A percentile compares a stretch with the other conserved stretches of the same genome.
Evolutionary conservation across 2,888 invertebrate species (phyloP).

Genomic region (Drosophila parthenogenetica): DNA sequence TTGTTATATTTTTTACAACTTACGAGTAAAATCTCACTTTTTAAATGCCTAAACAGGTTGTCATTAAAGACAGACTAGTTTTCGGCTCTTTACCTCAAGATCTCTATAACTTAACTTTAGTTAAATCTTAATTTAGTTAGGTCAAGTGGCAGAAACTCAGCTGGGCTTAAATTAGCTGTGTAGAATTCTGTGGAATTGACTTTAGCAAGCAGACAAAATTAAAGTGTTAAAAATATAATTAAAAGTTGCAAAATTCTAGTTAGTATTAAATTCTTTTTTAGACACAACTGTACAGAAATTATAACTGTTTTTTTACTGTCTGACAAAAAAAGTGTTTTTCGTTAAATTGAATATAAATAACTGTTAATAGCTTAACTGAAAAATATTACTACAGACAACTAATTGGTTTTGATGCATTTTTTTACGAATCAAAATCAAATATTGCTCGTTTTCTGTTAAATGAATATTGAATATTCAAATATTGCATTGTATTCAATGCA

Average conservation of each 20-base stretch:
- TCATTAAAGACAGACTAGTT: background rate
- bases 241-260: background rate
- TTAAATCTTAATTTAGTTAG: background rate
- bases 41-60: conserved; percentile 2
- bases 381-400: background rate
- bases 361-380: background rate
- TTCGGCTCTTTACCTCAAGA: background rate
- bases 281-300: too few relatives aligned
- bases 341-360: background rate
- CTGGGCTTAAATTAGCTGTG: background rate
- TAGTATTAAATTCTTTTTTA: background rate
- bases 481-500: conserved; percentile 38
- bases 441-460: conserved; percentile 34
- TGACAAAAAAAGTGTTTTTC: background rate
- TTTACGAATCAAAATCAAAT: conserved; percentile 19
- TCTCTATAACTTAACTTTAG: background rate
- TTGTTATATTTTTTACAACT: background rate
- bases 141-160: conserved; percentile 5
- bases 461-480: conserved; percentile 51
- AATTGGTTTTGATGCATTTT: background rate
- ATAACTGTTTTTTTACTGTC: too few relatives aligned
- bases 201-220: background rate
- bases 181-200: conserved; percentile 6
- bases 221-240: background rate
- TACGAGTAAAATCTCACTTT: background rate